Base-by-base conservation (phyloP, 2,888 invertebrate species). In the Xylophagus ater region DNA sequence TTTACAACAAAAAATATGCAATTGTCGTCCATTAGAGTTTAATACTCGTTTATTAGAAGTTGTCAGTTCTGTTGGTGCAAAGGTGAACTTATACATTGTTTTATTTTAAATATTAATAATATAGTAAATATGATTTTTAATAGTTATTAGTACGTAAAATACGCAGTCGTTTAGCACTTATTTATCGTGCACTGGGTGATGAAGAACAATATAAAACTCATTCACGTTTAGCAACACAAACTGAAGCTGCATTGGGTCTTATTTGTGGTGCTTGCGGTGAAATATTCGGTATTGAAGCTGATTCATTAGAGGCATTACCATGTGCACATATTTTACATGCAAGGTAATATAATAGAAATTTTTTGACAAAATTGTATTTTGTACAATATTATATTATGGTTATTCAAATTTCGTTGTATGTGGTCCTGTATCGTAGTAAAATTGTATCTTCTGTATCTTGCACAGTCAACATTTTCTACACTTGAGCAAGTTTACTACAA, bases 301-400 rank as follows among this genome's bases (percentile, higher is more conserved):
- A 79, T 52, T 75, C 76, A 12, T 67, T 89, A 29, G 87, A 88
- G 50, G 81, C 84, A 12, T 66, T 89, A 48, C 85, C 87, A 3
- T 90, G 89, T 65, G 80, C 86, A 3, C 89, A 89, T 58, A 86
- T 89, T 49, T 73, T 88, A 33, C 89, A 89, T 56, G 79, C 84
- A 29, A 79, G 83, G 85, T 84, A 60, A 42, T n/a, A n/a, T n/a
- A n/a, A n/a, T n/a, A n/a, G n/a, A n/a, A n/a, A n/a, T n/a, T n/a
- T n/a, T n/a, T n/a, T n/a, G n/a, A n/a, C 26, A 51, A 28, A 24
- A 17, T 39, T 38, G 4, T 39, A 35, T 49, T 56, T 33, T 53
- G 74, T n/a, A n/a, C n/a, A n/a, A n/a, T n/a, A n/a, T n/a, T n/a
- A n/a, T n/a, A n/a, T n/a, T n/a, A n/a, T n/a, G n/a, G n/a, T n/a